Percentiles rank a stretch among this genome's conserved stretches.
phyloP scores from a whole-genome alignment of 23 tunicate species.

The Oikopleura dioica region DNA sequence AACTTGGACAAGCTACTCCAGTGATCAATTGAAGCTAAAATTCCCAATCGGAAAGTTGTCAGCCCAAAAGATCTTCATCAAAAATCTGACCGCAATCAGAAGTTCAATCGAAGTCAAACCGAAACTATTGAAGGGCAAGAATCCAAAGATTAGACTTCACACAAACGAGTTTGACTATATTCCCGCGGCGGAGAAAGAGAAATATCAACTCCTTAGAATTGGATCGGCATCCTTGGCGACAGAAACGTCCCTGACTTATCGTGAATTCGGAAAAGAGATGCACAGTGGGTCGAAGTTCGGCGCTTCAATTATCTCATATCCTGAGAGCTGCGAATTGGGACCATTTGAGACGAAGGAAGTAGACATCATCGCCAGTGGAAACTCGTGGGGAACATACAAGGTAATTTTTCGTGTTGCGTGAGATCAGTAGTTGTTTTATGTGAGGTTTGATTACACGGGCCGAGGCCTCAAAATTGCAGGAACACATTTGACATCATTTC shows the following conservation, averaged over 20 bases:
- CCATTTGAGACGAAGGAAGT: not conserved
- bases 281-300: not conserved
- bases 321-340: not conserved
- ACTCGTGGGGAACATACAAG: not conserved
- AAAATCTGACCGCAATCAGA: conserved; percentile 57
- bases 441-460: too few species aligned
- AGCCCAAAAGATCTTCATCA: conserved; percentile 20
- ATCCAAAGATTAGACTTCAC: too few species aligned
- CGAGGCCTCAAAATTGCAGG: too few species aligned
- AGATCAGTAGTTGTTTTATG: too few species aligned
- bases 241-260: not conserved
- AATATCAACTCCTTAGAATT: too few species aligned
- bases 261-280: not conserved
- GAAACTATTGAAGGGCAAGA: too few species aligned
- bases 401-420: too few species aligned
- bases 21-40: not conserved
- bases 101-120: too few species aligned
- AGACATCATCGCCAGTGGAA: not conserved
- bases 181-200: too few species aligned
- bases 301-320: not conserved
- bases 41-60: conserved; percentile 12
- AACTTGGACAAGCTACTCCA: not conserved
- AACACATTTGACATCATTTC: too few species aligned
- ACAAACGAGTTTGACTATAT: too few species aligned
- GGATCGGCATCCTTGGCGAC: too few species aligned